A percentile compares a stretch with the other conserved stretches of the same genome.
Conservation (phyloP, 37 sponge, comb jelly and placozoan species). For the Spongilla lacustris region DNA sequence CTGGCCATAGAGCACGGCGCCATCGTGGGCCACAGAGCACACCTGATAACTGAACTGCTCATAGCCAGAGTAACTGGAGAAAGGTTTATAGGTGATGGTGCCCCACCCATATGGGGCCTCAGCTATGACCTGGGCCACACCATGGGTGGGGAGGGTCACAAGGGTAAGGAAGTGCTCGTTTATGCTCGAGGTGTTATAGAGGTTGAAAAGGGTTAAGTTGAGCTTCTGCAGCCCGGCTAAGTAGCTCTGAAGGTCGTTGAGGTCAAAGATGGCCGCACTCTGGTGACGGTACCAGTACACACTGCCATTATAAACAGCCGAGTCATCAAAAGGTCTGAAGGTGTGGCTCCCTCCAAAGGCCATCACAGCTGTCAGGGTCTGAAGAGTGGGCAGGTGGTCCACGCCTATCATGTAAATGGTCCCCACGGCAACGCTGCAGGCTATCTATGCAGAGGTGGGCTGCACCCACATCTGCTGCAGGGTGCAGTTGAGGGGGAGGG, state of each 20-base stretch:
- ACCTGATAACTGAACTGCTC: too few species aligned
- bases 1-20: too few species aligned
- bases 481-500: too few species aligned
- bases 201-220: slow-evolving; percentile 58
- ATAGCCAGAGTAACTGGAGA: too few species aligned
- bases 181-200: slow-evolving; percentile 52
- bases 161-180: too few species aligned
- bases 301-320: slow-evolving; percentile 9
- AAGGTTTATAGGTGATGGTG: too few species aligned
- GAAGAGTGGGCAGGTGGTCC: slow-evolving; percentile 77
- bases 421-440: slow-evolving; percentile 69
- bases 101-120: too few species aligned
- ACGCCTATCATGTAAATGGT: slow-evolving; percentile 49
- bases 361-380: slow-evolving; percentile 58
- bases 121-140: too few species aligned
- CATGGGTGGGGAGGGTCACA: too few species aligned
- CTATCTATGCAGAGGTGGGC: slow-evolving; percentile 69
- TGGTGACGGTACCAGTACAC: slow-evolving; percentile 47
- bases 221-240: slow-evolving; percentile 19
- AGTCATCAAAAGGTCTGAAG: slow-evolving; percentile 68
- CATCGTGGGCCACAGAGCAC: too few species aligned
- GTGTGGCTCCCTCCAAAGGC: slow-evolving; percentile 3
- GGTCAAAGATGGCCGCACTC: slow-evolving; percentile 59
- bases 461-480: slow-evolving; percentile 60
- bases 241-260: slow-evolving; percentile 71